Evolutionary conservation across 64 coral and sea anemone species (phyloP).

Genomic region (Montipora efflorescens): DNA sequence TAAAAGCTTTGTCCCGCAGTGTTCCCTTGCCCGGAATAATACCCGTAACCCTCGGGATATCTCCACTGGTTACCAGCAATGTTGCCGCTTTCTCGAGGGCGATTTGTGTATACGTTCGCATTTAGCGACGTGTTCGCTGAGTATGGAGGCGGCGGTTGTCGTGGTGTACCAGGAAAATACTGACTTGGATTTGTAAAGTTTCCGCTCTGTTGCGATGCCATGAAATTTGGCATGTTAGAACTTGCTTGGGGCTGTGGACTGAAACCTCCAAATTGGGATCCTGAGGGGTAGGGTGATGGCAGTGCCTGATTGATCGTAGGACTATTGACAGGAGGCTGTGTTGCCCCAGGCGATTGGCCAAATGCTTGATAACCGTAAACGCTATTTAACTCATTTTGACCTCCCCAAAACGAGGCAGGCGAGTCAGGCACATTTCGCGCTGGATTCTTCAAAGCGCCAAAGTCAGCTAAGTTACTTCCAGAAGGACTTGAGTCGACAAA

Average conservation of each 20-base stretch:
- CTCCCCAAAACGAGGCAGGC: constrained; percentile 8
- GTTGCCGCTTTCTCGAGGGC: background rate
- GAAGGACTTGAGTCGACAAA: background rate
- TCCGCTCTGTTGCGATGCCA: constrained; percentile 52
- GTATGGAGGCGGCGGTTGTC: constrained; percentile 50
- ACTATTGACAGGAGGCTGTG: background rate
- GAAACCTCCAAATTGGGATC: background rate
- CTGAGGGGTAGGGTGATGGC: constrained; percentile 24
- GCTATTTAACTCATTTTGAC: constrained; percentile 34
- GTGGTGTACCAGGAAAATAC: constrained; percentile 16
- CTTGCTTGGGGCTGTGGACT: constrained; percentile 16
- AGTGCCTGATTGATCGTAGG: constrained; percentile 16
- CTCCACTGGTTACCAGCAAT: constrained; percentile 57
- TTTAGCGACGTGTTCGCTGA: constrained; percentile 3
- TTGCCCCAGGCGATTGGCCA: background rate
- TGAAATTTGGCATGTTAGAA: constrained; percentile 48
- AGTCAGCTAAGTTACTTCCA: background rate
- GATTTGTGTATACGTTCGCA: constrained; percentile 53
- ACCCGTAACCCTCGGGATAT: constrained; percentile 57
- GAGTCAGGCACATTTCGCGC: background rate
- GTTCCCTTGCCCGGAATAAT: constrained; percentile 43
- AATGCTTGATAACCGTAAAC: constrained; percentile 27
- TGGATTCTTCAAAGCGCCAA: constrained; percentile 1
- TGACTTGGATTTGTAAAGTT: constrained; percentile 15
- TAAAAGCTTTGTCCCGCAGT: constrained; percentile 36